Evolutionary conservation across 2,113 vertebrate species (phyloP).

Genomic region (Rattus rattus): DNA sequence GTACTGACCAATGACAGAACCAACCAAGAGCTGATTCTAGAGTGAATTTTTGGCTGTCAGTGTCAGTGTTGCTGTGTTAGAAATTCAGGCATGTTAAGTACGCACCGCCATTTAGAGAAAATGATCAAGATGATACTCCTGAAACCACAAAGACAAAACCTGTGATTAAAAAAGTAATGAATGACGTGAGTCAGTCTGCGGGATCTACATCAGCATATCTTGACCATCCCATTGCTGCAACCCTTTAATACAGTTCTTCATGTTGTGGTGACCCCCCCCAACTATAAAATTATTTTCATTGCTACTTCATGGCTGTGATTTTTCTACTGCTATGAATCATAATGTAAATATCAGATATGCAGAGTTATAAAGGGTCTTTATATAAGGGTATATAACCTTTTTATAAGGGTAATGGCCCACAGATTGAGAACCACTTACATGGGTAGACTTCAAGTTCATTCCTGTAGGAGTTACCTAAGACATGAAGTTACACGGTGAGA

Average conservation of each 20-base stretch:
- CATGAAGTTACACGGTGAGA: background rate
- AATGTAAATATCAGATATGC: background rate
- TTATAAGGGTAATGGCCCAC: background rate
- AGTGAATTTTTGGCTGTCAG: constrained; percentile 72
- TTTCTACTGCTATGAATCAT: background rate
- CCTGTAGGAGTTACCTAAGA: background rate
- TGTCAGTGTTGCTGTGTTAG: constrained; percentile 76
- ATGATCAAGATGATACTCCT: constrained; percentile 71
- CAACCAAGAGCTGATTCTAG: constrained; percentile 59
- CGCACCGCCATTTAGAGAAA: constrained; percentile 74
- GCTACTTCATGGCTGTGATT: background rate
- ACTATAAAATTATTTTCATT: background rate
- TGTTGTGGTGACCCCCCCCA: background rate
- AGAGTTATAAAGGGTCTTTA: background rate
- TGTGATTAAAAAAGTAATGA: constrained; percentile 69
- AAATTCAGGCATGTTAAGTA: constrained; percentile 71
- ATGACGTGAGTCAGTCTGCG: constrained; percentile 71
- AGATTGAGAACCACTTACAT: constrained; percentile 44
- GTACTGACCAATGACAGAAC: constrained; percentile 47
- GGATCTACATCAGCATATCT: constrained; percentile 54
- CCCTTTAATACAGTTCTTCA: background rate
- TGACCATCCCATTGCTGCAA: background rate
- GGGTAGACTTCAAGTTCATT: constrained; percentile 67
- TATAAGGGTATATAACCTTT: too few relatives aligned
- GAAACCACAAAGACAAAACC: constrained; percentile 68